Evolutionary conservation across 2,113 vertebrate species (phyloP).

Genomic region (Nerophis ophidion): DNA sequence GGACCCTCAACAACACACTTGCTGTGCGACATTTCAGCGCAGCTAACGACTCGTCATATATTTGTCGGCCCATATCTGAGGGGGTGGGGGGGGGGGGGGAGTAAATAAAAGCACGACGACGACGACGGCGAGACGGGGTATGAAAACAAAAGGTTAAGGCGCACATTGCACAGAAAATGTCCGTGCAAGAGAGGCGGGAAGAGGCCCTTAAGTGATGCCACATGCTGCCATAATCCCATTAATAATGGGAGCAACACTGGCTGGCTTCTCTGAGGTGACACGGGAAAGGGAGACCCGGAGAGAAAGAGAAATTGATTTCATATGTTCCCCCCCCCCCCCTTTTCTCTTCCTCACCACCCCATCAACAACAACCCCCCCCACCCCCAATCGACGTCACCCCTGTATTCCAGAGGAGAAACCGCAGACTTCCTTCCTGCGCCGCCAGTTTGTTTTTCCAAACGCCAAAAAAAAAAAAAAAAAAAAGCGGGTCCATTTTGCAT

Average conservation of each 20-base stretch:
- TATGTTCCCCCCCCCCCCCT: slow-evolving; percentile 58
- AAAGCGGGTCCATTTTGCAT: slow-evolving; percentile 39
- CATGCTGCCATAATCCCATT: slow-evolving; percentile 71
- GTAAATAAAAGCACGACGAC: slow-evolving; percentile 22
- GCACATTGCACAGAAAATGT: slow-evolving; percentile 28
- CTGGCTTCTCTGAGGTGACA: slow-evolving; percentile 69
- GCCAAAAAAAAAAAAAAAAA: slow-evolving; percentile 41
- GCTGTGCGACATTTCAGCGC: slow-evolving; percentile 19
- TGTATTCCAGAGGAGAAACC: slow-evolving; percentile 57
- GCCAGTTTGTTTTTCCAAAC: slow-evolving; percentile 63
- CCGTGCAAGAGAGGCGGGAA: slow-evolving; percentile 25
- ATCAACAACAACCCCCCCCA: slow-evolving; percentile 42
- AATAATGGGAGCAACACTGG: slow-evolving; percentile 66
- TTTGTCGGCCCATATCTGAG: not conserved
- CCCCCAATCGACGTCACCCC: slow-evolving; percentile 32
- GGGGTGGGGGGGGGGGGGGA: not conserved
- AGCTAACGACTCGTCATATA: slow-evolving; percentile 8
- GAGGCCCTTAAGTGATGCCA: slow-evolving; percentile 69
- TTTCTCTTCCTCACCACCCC: not conserved
- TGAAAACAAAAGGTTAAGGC: slow-evolving; percentile 35
- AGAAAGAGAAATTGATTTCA: slow-evolving; percentile 69
- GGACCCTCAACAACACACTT: not conserved
- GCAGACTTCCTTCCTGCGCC: slow-evolving; percentile 67
- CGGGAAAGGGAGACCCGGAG: slow-evolving; percentile 31
- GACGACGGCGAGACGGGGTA: not conserved